Conservation (phyloP, 2,113 vertebrate genomes). For the Myodes glareolus region DNA sequence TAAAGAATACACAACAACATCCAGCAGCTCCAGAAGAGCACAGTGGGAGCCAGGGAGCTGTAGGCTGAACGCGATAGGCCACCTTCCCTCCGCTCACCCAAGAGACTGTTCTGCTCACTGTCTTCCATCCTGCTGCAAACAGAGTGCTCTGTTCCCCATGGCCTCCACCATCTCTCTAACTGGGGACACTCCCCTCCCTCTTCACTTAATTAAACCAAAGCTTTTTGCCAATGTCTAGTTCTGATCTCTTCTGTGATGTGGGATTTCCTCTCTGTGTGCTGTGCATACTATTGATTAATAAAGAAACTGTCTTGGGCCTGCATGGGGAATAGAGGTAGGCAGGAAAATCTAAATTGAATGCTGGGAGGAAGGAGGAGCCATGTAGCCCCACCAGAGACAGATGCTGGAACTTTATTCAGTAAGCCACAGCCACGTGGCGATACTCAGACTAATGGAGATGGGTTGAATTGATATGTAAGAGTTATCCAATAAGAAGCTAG, state of each 20-base stretch:
- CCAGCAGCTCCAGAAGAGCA: neutral
- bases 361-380: too few relatives aligned
- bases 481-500: too few relatives aligned
- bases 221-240: constrained; percentile 9
- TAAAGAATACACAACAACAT: neutral
- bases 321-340: too few relatives aligned
- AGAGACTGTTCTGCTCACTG: neutral
- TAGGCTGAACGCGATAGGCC: neutral
- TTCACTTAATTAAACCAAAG: constrained; percentile 45
- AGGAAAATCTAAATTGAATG: too few relatives aligned
- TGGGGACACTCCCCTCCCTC: neutral
- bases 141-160: neutral
- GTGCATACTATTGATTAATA: too few relatives aligned
- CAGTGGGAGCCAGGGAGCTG: neutral
- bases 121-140: neutral
- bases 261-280: too few relatives aligned
- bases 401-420: too few relatives aligned
- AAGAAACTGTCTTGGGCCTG: too few relatives aligned
- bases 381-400: too few relatives aligned
- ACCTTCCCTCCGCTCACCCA: neutral
- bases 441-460: too few relatives aligned
- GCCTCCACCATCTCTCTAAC: neutral
- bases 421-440: too few relatives aligned
- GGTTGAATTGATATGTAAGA: too few relatives aligned
- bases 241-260: neutral